Base-by-base conservation (phyloP, 2,113 vertebrate genomes). In the Pseudorhombus dupliciocellatus region DNA sequence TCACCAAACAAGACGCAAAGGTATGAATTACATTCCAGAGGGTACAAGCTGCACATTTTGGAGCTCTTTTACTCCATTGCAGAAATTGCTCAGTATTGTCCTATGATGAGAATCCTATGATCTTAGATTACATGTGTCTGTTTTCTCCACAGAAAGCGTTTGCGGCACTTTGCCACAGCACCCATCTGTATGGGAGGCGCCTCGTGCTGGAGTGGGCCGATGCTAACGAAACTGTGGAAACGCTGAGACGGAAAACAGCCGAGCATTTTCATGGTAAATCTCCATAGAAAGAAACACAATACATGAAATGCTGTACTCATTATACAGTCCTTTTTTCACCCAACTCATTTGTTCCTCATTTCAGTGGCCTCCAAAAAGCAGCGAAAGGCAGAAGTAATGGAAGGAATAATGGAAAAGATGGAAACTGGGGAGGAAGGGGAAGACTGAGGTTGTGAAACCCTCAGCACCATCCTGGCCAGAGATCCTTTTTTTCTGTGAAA, bases 1-100 rank as follows among this genome's bases (percentile, higher is more conserved):
- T 99, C 82, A 99, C 97, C 24, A 98, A 97, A 87, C 97, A 98
- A 80, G 97, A 98, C 4, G 98, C 98, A 1, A 98, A 98, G 96
- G 98, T 99, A 79, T 16, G 8, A 46, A 7, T 69, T 26, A 31
- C 4, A 15, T 42, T 28, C 24, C 25, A 25, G 22, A 11, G 21
- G 4, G 14, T 21, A 44, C 25, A 10, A 76, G 11, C 44, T 40
- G 16, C 4, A 5, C 12, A 21, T 53, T 48, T 51, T 15, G 12
- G 14, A 48, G 18, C 18, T 6, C 4, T 18, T 11, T 4, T 59
- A 0, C 3, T n/a, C 12, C 14, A 31, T 9, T 15, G 7, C 50
- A 44, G 4, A 34, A 40, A 31, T 4, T 73, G 7, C 15, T 12
- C 5, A 56, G 3, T 26, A 26, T 26, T 7, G 21, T n/a, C 4